phyloP scores from a whole-genome alignment of 2,113 vertebrate species.

The Ptilonorhynchus violaceus region DNA sequence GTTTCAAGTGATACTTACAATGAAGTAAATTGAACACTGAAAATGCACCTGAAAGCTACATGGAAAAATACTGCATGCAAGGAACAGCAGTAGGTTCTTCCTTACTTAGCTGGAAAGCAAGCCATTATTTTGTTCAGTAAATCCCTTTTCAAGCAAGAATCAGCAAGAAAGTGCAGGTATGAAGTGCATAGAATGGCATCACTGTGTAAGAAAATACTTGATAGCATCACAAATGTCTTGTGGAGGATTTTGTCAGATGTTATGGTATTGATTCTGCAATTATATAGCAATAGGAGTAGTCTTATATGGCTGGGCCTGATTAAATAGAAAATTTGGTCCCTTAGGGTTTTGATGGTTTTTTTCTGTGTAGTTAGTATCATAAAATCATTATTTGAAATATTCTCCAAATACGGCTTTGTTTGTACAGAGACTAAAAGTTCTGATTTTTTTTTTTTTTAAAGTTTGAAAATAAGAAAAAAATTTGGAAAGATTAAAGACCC shows the following conservation, averaged over 20 bases:
- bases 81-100: neutral
- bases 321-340: neutral
- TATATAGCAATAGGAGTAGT: neutral
- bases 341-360: neutral
- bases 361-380: neutral
- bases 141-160: neutral
- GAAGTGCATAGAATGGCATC: neutral
- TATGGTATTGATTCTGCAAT: neutral
- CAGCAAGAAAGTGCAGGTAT: neutral
- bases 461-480: neutral
- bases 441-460: neutral
- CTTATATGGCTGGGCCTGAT: neutral
- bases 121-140: neutral
- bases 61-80: neutral
- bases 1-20: neutral
- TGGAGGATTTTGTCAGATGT: neutral
- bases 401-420: neutral
- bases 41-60: neutral
- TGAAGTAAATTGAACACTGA: neutral
- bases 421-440: neutral
- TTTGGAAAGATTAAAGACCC: neutral
- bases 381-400: neutral
- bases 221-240: neutral
- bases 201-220: neutral
- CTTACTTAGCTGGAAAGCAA: neutral